phyloP scores from a whole-genome alignment of 1,140 invertebrate species.

The Pseudomyrmex cubaensis region DNA sequence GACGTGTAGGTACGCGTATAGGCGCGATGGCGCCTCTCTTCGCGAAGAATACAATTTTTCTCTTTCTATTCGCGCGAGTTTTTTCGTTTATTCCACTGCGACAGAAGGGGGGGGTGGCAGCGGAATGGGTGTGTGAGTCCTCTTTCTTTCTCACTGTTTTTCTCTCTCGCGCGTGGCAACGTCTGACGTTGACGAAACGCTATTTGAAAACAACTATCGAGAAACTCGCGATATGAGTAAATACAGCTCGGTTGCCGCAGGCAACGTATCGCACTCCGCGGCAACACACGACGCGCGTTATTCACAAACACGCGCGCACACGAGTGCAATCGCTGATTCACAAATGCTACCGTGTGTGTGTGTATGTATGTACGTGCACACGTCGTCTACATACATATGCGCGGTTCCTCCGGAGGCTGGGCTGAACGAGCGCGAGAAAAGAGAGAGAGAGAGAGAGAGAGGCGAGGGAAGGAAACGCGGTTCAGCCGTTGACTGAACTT shows the following conservation, averaged over 20 bases:
- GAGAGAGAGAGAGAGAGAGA: slow-evolving; percentile 67
- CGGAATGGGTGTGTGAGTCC: slow-evolving; percentile 30
- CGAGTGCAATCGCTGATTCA: slow-evolving; percentile 52
- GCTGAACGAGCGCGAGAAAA: slow-evolving; percentile 3
- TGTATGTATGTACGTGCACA: neutral
- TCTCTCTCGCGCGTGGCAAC: slow-evolving; percentile 28
- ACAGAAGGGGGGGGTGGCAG: neutral
- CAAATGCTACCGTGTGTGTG: slow-evolving; percentile 21
- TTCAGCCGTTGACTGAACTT: slow-evolving; percentile 78
- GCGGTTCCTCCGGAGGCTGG: slow-evolving; percentile 20
- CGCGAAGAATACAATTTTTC: slow-evolving; percentile 68
- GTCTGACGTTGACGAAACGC: slow-evolving; percentile 76
- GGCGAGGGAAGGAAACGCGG: slow-evolving; percentile 73
- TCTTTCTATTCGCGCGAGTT: slow-evolving; percentile 61
- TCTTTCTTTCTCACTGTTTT: slow-evolving; percentile 27
- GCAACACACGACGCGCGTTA: slow-evolving; percentile 28
- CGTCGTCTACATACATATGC: slow-evolving; percentile 20
- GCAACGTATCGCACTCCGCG: slow-evolving; percentile 65
- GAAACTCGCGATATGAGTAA: slow-evolving; percentile 77
- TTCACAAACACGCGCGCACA: slow-evolving; percentile 39
- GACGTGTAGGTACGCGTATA: slow-evolving; percentile 22
- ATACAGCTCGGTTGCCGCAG: slow-evolving; percentile 72
- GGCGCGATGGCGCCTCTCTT: slow-evolving; percentile 45
- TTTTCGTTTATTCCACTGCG: slow-evolving; percentile 46
- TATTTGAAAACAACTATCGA: slow-evolving; percentile 77